Evolutionary conservation across 1,140 invertebrate species (phyloP).

Genomic region (Lethrus apterus): DNA sequence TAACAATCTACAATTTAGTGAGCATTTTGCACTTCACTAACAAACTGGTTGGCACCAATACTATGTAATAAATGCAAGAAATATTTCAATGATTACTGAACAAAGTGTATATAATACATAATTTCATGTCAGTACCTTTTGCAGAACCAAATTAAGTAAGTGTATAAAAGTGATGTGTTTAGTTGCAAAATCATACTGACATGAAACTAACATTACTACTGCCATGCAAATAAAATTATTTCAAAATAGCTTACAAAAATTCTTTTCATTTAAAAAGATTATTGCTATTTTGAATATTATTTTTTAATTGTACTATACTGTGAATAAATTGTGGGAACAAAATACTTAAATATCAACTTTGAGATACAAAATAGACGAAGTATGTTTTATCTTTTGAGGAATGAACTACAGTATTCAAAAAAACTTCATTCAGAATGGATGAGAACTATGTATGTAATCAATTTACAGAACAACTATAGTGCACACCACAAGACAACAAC

Average conservation of each 20-base stretch:
- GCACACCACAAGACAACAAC: no score
- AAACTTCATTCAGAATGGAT: no score
- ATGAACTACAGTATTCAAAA: no score
- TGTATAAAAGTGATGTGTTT: constrained; percentile 13
- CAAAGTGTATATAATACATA: no score
- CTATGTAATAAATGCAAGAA: constrained; percentile 16
- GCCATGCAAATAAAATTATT: background rate
- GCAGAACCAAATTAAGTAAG: background rate
- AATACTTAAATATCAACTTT: background rate
- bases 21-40: constrained; percentile 33
- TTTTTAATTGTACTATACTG: background rate
- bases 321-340: background rate
- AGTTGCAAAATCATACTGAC: no score
- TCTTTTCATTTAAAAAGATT: background rate
- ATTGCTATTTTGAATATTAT: constrained; percentile 12
- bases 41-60: constrained; percentile 17
- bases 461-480: no score
- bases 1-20: constrained; percentile 31
- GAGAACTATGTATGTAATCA: no score
- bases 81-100: no score
- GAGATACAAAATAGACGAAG: no score
- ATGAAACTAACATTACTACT: no score
- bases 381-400: no score
- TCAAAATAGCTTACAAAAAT: constrained; percentile 8
- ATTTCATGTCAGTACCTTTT: background rate